These are phyloP conservation scores for Nicator chloris DNA, from an alignment of 2,113 vertebrate genomes.

Conservation along the genomic window DNA sequence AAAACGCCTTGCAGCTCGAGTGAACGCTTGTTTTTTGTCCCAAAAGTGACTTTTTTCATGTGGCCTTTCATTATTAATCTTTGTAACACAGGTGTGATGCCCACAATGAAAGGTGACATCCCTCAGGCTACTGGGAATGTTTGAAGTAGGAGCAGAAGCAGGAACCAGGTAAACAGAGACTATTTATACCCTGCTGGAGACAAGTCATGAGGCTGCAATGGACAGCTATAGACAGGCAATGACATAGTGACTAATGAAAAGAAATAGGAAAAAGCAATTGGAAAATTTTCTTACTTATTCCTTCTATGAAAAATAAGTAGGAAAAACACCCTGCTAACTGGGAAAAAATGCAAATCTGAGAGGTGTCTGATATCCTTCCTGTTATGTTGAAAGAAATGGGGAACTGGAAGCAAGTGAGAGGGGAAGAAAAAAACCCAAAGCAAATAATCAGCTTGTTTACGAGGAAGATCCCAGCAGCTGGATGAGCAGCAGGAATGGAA, in stretches of 20 bases:
- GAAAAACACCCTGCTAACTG: slow-evolving; percentile 44
- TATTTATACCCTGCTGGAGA: slow-evolving; percentile 2
- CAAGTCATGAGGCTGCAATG: neutral
- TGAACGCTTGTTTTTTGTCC: neutral
- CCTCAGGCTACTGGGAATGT: neutral
- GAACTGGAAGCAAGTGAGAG: neutral
- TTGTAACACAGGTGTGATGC: neutral
- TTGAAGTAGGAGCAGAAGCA: neutral
- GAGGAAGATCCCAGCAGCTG: slow-evolving; percentile 23
- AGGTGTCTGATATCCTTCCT: slow-evolving; percentile 58
- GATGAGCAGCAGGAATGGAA: slow-evolving; percentile 14
- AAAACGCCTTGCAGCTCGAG: neutral
- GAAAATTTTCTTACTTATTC: slow-evolving; percentile 32
- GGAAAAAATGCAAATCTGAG: slow-evolving; percentile 36
- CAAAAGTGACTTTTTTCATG: neutral
- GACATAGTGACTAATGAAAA: slow-evolving; percentile 27
- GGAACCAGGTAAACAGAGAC: neutral
- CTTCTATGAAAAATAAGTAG: slow-evolving; percentile 53
- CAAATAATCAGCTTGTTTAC: slow-evolving; percentile 59
- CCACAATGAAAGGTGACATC: neutral
- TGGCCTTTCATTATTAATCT: neutral
- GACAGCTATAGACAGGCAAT: slow-evolving; percentile 28
- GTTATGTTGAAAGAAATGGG: slow-evolving; percentile 34
- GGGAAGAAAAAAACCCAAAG: neutral
- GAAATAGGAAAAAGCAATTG: slow-evolving; percentile 46